Evolutionary conservation across 2,113 vertebrate species (phyloP), one percentile per base, ranked within the genome.

Genomic region (Erpornis zantholeuca): DNA sequence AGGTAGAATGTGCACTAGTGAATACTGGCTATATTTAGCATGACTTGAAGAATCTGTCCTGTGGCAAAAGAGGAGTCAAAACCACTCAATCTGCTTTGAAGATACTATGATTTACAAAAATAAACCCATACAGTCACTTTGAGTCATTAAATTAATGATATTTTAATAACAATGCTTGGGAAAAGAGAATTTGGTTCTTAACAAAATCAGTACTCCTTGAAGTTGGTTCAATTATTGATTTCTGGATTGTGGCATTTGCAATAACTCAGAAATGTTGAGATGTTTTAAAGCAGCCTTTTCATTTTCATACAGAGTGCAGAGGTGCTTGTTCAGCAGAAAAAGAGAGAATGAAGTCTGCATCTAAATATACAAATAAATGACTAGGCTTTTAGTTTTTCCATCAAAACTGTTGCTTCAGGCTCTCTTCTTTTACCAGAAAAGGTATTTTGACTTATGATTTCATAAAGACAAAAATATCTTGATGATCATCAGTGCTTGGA

Each of bases 181-280:
- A 81, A 63, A 95, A 80, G 42, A 80, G 21, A 86, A 68, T 56
- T 81, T 50, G 24, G 14, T 64, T 81, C 54, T 83, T 83, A 45
- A 88, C 28, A 91, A 83, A 93, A 90, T 64, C 25, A 56, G 40
- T 10, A 9, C 20, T 86, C 24, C 71, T 95, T 95, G 79, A 96
- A 66, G n/a, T 29, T 72, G 54, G 64, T 92, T 95, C 90, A 86
- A 10, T 86, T 95, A 95, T 94, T 83, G 94, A 95, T 96, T 90
- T 54, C 36, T 93, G 69, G 49, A 76, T 88, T 87, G 61, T 89
- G 78, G 54, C 57, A 60, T 84, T 91, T 88, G 63, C 91, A 96
- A 53, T 95, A 88, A 95, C 87, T 90, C 57, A 72, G 59, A 77
- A 50, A 77, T 90, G 49, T 64, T 86, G 75, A 89, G 73, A 57